Percentiles rank a stretch among this genome's conserved stretches.
phyloP scores from a whole-genome alignment of 2,797 vertebrate genomes.

The Sciaenops ocellatus region DNA sequence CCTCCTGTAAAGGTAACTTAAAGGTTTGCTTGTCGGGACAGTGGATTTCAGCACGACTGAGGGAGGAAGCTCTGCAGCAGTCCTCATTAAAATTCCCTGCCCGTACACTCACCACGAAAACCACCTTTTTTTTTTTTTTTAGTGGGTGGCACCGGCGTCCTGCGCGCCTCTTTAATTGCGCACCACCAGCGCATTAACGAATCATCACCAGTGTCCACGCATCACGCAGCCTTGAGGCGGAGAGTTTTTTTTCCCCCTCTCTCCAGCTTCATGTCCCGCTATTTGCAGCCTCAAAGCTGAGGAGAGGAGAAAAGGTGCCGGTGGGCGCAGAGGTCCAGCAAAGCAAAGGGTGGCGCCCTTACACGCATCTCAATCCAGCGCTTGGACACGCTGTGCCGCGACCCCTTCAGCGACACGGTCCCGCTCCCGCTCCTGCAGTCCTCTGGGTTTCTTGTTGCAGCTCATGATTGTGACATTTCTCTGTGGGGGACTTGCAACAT shows the following conservation, averaged over 20 bases:
- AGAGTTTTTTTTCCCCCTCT: background rate
- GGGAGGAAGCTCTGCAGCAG: slow-evolving; percentile 78
- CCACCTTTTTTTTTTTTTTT: slow-evolving; percentile 31
- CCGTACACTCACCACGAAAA: slow-evolving; percentile 71
- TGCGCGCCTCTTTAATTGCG: slow-evolving; percentile 73
- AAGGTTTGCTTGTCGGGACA: slow-evolving; percentile 44
- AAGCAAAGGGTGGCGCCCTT: slow-evolving; percentile 66
- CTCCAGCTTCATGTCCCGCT: slow-evolving; percentile 20
- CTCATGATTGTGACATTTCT: slow-evolving; percentile 65
- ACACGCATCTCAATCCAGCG: slow-evolving; percentile 54
- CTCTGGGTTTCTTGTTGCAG: slow-evolving; percentile 47
- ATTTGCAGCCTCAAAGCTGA: slow-evolving; percentile 32
- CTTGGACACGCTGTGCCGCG: slow-evolving; percentile 54
- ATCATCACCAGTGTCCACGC: slow-evolving; percentile 29
- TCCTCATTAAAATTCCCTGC: slow-evolving; percentile 85
- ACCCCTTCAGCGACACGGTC: slow-evolving; percentile 38
- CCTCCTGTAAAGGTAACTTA: slow-evolving; percentile 36
- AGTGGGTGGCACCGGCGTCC: slow-evolving; percentile 76
- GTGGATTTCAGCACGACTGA: slow-evolving; percentile 53
- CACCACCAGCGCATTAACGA: slow-evolving; percentile 49
- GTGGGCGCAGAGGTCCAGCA: slow-evolving; percentile 56
- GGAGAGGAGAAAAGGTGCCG: slow-evolving; percentile 13
- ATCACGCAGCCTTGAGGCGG: slow-evolving; percentile 41
- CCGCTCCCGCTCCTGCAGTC: slow-evolving; percentile 38
- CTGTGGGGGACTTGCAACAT: slow-evolving; percentile 70